Percentiles rank a stretch among this genome's conserved stretches.
Conservation (phyloP, 2,113 vertebrate species). For the Heterotilapia buettikoferi region DNA sequence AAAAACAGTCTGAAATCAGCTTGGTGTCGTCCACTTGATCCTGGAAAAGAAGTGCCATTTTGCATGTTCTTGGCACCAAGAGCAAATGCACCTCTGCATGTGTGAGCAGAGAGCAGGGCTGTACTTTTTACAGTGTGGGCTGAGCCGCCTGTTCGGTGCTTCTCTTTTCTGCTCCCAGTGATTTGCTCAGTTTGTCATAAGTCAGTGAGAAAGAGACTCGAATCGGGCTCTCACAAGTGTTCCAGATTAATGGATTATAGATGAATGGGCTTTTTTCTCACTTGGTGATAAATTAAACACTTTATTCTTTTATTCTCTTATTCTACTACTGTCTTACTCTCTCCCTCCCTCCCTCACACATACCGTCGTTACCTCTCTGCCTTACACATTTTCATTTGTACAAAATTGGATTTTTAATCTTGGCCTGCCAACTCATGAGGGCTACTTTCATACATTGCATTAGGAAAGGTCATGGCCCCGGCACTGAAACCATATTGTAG, state of each 20-base stretch:
- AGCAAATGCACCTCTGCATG: neutral
- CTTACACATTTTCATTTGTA: neutral
- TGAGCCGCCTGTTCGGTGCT: neutral
- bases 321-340: neutral
- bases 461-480: conserved; percentile 13
- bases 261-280: conserved; percentile 27
- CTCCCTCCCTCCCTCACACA: neutral
- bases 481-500: conserved; percentile 3
- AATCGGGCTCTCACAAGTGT: conserved; percentile 38
- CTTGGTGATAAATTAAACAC: conserved; percentile 47
- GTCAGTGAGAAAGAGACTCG: conserved; percentile 11
- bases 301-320: conserved; percentile 26
- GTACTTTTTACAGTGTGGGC: conserved; percentile 5
- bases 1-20: neutral
- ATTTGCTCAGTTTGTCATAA: conserved; percentile 58
- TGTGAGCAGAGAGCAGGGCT: neutral
- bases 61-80: neutral
- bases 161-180: conserved; percentile 3
- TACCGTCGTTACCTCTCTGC: neutral
- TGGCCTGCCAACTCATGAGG: conserved; percentile 4
- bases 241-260: conserved; percentile 58
- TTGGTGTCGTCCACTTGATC: neutral
- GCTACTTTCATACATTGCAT: conserved; percentile 30
- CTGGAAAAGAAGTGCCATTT: neutral
- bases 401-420: conserved; percentile 46